Conservation (phyloP, 1,140 invertebrate species). For the Periplaneta americana region DNA sequence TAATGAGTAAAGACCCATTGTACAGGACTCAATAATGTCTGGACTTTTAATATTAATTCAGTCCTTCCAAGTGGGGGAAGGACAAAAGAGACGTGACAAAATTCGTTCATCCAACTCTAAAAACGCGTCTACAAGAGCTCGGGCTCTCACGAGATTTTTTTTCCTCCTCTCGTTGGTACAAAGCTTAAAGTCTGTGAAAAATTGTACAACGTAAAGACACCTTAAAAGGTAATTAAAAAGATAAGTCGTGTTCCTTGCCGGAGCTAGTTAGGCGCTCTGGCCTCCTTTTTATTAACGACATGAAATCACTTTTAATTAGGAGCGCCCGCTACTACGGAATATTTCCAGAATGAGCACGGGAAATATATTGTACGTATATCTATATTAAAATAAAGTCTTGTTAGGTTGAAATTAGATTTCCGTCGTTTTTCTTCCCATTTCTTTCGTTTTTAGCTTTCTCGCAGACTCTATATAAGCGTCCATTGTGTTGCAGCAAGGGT, state of each 20-base stretch:
- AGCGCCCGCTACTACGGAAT: background rate
- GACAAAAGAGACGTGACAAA: no score
- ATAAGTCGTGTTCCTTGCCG: background rate
- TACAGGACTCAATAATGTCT: no score
- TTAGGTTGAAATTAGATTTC: background rate
- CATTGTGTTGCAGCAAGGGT: background rate
- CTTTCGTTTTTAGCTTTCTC: background rate
- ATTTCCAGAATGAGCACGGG: background rate
- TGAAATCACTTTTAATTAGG: conserved; percentile 10
- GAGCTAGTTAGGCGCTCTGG: no score
- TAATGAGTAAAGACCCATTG: no score
- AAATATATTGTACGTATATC: background rate
- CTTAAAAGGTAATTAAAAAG: background rate
- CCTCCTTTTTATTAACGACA: background rate
- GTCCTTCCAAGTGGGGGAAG: no score
- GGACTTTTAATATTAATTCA: no score
- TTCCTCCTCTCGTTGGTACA: no score
- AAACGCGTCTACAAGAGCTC: no score
- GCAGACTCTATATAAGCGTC: background rate
- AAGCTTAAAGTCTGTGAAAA: background rate
- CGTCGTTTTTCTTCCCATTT: background rate
- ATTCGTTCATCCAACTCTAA: no score
- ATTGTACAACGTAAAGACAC: background rate
- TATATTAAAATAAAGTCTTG: background rate
- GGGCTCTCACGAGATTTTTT: no score